Evolutionary conservation across 2,888 invertebrate species (phyloP), one percentile per base, ranked within the genome.

Genomic region (Carpatolechia fugitivella): DNA sequence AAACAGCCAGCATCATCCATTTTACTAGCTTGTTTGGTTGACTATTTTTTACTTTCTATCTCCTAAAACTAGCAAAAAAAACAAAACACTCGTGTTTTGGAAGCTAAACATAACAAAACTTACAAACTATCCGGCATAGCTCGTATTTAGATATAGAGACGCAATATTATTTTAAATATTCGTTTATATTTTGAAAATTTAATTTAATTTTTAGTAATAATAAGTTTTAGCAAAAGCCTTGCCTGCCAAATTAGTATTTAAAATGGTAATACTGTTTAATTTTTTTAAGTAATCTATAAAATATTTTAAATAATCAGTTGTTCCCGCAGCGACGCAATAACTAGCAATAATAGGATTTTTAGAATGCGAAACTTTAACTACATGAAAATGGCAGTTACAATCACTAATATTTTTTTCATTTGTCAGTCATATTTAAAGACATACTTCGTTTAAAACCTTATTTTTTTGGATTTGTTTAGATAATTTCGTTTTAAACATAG

Each of bases 71-170:
- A 3, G 20, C 3, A 29, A 44, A 6, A 18, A 0, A 44, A 29
- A 11, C 24, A 41, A 41, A n/a, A 13, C 29, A 44, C 29, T n/a
- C n/a, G 6, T 20, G 49, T 29, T 51, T 30, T 13, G 16, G 0
- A 38, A 51, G 51, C 51, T 5, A 18, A 40, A 40, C 38, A 3
- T 3, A 51, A 35, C n/a, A n/a, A 29, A 49, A 40, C 52, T 52
- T 52, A 52, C 41, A 29, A 24, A 24, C 62, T 77, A 82, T 82
- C 89, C 89, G 86, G 85, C 88, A 73, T 88, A 86, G 86, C 80
- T 80, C 85, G 71, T 65, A 74, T 73, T 81, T 78, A 76, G 70
- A 78, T 73, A 72, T 74, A 85, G 88, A 88, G 88, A 88, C 88
- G 85, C 65, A 13, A 13, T 29, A 41, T 52, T 2, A 13, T 38